Evolutionary conservation across 2,888 invertebrate species (phyloP).

Genomic region (Clitarchus hookeri): DNA sequence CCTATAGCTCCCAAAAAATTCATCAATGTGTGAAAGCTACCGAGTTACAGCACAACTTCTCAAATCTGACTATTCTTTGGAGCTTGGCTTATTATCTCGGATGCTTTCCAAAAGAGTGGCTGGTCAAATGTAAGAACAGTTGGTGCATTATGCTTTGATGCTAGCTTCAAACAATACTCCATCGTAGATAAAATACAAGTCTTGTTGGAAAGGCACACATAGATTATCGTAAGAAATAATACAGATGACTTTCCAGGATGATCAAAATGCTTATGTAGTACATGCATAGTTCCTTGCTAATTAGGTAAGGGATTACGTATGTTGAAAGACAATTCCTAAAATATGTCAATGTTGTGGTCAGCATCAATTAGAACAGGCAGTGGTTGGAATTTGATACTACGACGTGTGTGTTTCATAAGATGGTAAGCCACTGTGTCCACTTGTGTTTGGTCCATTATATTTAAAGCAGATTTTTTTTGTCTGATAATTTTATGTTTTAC

Average conservation of each 20-base stretch:
- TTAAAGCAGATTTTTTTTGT: not conserved
- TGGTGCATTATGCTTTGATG: not conserved
- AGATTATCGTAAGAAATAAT: not conserved
- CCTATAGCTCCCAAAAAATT: too few species aligned
- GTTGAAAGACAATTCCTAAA: not conserved
- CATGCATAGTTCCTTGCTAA: conserved; percentile 2
- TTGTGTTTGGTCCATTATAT: conserved; percentile 5
- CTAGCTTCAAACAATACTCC: not conserved
- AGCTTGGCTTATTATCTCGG: not conserved
- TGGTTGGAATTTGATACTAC: not conserved
- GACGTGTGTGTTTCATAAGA: not conserved
- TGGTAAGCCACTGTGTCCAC: not conserved
- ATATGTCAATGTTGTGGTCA: not conserved
- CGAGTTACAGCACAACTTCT: not conserved
- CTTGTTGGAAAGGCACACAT: not conserved
- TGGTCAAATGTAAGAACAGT: not conserved
- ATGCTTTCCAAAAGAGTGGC: conserved; percentile 16
- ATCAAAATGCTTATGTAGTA: not conserved
- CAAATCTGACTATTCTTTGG: not conserved
- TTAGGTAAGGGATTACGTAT: not conserved
- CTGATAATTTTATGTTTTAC: not conserved
- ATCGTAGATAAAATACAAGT: not conserved
- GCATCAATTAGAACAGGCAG: not conserved
- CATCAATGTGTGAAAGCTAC: not conserved
- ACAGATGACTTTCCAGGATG: conserved; percentile 16